phyloP scores from a whole-genome alignment of 2,113 vertebrate species.

The Cyanocitta stelleri region DNA sequence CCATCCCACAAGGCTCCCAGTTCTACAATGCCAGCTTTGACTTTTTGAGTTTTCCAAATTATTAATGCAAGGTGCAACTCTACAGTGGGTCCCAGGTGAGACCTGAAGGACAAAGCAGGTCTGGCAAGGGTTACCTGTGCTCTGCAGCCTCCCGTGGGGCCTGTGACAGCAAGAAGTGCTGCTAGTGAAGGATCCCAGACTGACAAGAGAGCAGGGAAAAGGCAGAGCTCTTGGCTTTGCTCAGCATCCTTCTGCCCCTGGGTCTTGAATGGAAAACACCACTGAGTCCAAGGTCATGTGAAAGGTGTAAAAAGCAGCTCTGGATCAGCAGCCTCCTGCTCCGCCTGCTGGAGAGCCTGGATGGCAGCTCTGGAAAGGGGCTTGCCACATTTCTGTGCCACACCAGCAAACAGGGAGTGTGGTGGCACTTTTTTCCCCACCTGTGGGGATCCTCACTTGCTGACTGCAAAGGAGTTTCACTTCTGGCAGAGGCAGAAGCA shows the following conservation, averaged over 20 bases:
- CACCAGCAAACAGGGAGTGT: neutral
- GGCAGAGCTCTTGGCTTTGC: neutral
- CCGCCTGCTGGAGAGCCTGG: neutral
- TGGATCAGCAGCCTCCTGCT: neutral
- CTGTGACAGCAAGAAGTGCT: too few species aligned
- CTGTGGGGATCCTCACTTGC: neutral
- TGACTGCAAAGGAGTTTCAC: neutral
- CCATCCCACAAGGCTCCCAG: neutral
- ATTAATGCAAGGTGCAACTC: neutral
- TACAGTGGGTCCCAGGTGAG: neutral
- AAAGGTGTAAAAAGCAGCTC: accelerated
- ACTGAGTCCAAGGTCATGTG: accelerated
- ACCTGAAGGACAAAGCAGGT: neutral
- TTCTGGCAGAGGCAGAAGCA: neutral
- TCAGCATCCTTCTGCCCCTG: neutral
- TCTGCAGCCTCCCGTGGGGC: neutral
- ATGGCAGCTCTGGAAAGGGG: neutral
- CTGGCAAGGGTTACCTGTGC: neutral
- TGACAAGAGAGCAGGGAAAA: neutral
- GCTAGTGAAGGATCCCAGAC: neutral
- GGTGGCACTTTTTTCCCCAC: neutral
- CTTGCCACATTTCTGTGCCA: neutral
- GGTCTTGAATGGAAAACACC: neutral
- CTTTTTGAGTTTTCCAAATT: neutral
- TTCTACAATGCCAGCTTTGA: neutral